Evolutionary conservation across 1,140 invertebrate species (phyloP).

Genomic region (Sycobia sp.): DNA sequence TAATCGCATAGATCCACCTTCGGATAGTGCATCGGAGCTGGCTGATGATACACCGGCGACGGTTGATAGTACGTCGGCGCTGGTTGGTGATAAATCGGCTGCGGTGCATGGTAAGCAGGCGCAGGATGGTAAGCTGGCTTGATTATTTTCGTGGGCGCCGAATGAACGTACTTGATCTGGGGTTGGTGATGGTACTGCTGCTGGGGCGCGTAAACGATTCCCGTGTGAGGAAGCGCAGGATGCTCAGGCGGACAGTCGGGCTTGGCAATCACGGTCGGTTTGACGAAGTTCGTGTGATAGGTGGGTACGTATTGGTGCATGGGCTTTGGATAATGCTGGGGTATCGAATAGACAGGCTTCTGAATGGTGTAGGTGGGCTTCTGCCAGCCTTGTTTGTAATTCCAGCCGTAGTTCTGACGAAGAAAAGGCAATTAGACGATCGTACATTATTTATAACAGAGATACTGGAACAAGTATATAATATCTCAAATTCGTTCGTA

Average conservation of each 20-base stretch:
- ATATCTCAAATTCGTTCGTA: too few relatives aligned
- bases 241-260: slow-evolving; percentile 35
- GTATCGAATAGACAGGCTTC: slow-evolving; percentile 13
- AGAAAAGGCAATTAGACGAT: too few relatives aligned
- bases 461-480: too few relatives aligned
- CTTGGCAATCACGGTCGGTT: slow-evolving; percentile 33
- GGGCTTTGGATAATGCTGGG: too few relatives aligned
- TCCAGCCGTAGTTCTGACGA: too few relatives aligned
- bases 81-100: slow-evolving; percentile 25
- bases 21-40: slow-evolving; percentile 1
- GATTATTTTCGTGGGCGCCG: slow-evolving; percentile 27
- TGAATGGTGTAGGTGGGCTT: too few relatives aligned
- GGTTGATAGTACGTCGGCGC: slow-evolving; percentile 25
- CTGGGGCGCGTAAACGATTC: slow-evolving; percentile 34
- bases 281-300: slow-evolving; percentile 29
- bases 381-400: too few relatives aligned
- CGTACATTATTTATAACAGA: too few relatives aligned
- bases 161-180: slow-evolving; percentile 43
- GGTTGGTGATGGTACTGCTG: slow-evolving; percentile 39
- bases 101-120: slow-evolving; percentile 31
- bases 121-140: slow-evolving; percentile 27
- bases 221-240: slow-evolving; percentile 7
- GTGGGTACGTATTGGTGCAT: slow-evolving; percentile 30
- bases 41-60: slow-evolving; percentile 25
- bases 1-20: too few relatives aligned